Evolutionary conservation across 2,888 invertebrate genomes (phyloP), one percentile per base, ranked within the genome.

Genomic region (Drosophila meridiana): DNA sequence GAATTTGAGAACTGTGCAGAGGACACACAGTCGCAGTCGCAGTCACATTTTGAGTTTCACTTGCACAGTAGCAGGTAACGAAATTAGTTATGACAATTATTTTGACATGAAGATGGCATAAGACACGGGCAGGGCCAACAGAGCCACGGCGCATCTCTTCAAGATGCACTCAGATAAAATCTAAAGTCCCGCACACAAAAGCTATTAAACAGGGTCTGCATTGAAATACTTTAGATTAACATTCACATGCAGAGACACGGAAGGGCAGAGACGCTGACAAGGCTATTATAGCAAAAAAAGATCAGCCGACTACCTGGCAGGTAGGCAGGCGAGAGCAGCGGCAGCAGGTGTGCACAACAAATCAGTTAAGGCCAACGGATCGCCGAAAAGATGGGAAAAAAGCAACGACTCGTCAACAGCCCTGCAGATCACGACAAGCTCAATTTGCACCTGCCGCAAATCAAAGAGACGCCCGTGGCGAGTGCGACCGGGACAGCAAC

Each of bases 371-470:
- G 71, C 50, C 66, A 66, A 67, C 62, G 67, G 42, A 73, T 67
- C 45, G 55, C 59, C 67, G 63, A 73, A 74, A 61, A 57, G 45
- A 52, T 52, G 26, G 43, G 43, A 20, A 57, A 50, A 62, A 42
- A n/a, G 42, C 45, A 43, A 58, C 62, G 53, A 69, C 61, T 63
- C 52, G 66, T 48, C 62, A 73, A 73, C 77, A 50, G 65, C 30
- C 36, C 40, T 69, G 26, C 73, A 45, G 78, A 61, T 74, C 73
- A 68, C 57, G 73, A 73, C 69, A 58, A 62, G 47, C 65, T 57
- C 73, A 80, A 61, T 76, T 88, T 87, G 87, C 87, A 88, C 87
- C 87, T 88, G 87, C 83, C 82, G 72, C 89, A 89, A 87, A 87
- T 87, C 87, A 87, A 87, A 87, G 82, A 72, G 83, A 72, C 73